A percentile compares a stretch with the other conserved stretches of the same genome.
These are phyloP conservation scores for Sipha maydis DNA, from an alignment of 2,888 invertebrate genomes.

Conservation along the genomic window DNA sequence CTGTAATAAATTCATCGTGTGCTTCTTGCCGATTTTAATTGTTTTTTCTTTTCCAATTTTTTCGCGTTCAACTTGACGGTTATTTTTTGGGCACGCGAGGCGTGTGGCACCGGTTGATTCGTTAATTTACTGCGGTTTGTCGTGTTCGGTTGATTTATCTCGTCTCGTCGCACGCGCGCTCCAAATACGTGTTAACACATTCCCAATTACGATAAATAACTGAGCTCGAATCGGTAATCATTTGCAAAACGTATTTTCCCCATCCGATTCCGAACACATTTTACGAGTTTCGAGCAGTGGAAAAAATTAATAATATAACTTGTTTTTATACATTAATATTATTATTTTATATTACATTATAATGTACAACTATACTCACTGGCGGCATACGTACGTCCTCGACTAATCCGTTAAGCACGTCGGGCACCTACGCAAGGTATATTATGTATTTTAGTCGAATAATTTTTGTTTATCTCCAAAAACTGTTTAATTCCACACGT, in stretches of 20 bases:
- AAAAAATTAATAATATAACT: too few relatives aligned
- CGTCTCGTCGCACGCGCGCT: too few relatives aligned
- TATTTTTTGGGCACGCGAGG: not conserved
- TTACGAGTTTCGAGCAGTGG: not conserved
- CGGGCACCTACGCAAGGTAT: too few relatives aligned
- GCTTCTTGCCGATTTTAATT: not conserved
- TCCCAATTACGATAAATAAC: not conserved
- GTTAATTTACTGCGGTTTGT: not conserved
- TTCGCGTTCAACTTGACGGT: not conserved
- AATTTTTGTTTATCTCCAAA: too few relatives aligned
- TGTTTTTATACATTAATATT: too few relatives aligned
- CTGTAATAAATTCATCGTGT: not conserved
- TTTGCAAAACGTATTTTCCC: not conserved
- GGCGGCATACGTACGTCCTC: too few relatives aligned
- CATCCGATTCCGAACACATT: not conserved
- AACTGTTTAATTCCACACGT: too few relatives aligned
- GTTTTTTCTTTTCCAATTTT: not conserved
- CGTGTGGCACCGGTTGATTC: not conserved
- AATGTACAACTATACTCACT: too few relatives aligned
- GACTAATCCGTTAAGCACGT: too few relatives aligned
- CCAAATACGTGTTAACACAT: not conserved
- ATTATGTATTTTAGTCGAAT: too few relatives aligned
- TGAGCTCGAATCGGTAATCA: not conserved
- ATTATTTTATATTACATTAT: too few relatives aligned
- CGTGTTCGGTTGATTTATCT: constrained; percentile 15